phyloP scores from a whole-genome alignment of 2,797 vertebrate species.

The Phoebastria nigripes region DNA sequence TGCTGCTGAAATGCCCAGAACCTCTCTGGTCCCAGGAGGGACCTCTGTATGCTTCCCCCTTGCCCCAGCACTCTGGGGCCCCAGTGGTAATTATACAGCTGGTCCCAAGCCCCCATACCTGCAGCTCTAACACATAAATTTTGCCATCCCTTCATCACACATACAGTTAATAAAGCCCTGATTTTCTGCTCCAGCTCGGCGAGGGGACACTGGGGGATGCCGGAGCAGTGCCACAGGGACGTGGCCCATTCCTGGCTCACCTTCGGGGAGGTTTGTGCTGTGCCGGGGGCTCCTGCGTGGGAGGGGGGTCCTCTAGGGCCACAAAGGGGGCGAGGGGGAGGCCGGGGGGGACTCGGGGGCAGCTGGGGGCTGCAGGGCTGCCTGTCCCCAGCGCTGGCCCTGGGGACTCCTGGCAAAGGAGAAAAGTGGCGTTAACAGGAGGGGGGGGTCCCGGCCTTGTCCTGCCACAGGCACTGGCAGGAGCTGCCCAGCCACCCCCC shows the following conservation, averaged over 20 bases:
- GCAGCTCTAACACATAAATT: accelerated
- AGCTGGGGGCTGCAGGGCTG: neutral
- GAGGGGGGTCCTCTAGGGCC: slow-evolving; percentile 68
- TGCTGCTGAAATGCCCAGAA: neutral
- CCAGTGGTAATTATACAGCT: accelerated
- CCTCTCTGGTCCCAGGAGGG: too few species aligned
- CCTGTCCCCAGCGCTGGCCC: neutral
- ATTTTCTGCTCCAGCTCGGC: accelerated
- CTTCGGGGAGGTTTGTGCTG: neutral
- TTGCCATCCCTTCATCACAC: accelerated
- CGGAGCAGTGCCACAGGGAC: accelerated
- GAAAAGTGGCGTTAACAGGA: accelerated
- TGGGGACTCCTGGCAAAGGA: slow-evolving; percentile 51
- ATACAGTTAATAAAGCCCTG: accelerated
- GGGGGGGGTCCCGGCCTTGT: accelerated
- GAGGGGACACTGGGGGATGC: neutral
- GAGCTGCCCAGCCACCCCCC: neutral
- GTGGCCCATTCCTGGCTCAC: neutral
- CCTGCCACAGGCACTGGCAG: accelerated
- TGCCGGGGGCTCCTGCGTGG: slow-evolving; percentile 1
- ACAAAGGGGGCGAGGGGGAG: neutral
- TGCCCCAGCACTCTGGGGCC: too few species aligned
- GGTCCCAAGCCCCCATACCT: neutral
- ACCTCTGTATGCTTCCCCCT: accelerated
- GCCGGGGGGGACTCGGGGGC: neutral